These are phyloP conservation scores for Lerema accius DNA, from an alignment of 1,140 invertebrate genomes.

Conservation along the genomic window DNA sequence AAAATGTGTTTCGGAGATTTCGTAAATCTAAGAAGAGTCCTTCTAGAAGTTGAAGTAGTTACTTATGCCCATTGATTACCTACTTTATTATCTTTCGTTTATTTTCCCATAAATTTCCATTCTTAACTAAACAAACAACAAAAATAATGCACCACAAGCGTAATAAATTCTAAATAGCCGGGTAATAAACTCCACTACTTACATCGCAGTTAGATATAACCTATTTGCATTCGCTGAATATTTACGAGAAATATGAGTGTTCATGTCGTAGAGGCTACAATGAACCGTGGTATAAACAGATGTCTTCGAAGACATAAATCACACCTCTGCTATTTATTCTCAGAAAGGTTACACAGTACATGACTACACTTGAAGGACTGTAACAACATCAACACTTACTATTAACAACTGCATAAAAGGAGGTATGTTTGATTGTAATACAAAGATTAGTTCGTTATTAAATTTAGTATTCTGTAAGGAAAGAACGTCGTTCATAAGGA, in stretches of 20 bases:
- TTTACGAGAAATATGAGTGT: constrained; percentile 14
- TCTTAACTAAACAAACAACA: constrained; percentile 2
- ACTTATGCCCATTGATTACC: no score
- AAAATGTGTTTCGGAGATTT: no score
- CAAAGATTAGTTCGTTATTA: neutral
- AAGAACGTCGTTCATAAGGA: no score
- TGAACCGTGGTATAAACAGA: constrained; percentile 21
- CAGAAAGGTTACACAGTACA: constrained; percentile 14
- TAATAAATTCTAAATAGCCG: neutral
- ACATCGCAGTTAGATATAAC: constrained; percentile 7
- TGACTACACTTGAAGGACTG: constrained; percentile 9
- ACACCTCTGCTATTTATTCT: constrained; percentile 23
- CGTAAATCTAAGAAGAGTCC: no score
- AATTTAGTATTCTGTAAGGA: neutral
- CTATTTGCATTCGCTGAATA: constrained; percentile 8
- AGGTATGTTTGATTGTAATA: neutral
- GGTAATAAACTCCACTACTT: neutral
- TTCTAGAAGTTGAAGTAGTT: no score
- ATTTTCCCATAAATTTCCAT: no score
- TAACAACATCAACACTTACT: constrained; percentile 2
- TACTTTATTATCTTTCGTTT: no score
- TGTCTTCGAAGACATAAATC: constrained; percentile 24
- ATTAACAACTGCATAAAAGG: constrained; percentile 2
- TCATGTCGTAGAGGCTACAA: constrained; percentile 16
- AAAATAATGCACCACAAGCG: neutral